These are phyloP conservation scores for Gymnoscopelus braueri DNA, from an alignment of 2,797 vertebrate species.

Conservation along the genomic window DNA sequence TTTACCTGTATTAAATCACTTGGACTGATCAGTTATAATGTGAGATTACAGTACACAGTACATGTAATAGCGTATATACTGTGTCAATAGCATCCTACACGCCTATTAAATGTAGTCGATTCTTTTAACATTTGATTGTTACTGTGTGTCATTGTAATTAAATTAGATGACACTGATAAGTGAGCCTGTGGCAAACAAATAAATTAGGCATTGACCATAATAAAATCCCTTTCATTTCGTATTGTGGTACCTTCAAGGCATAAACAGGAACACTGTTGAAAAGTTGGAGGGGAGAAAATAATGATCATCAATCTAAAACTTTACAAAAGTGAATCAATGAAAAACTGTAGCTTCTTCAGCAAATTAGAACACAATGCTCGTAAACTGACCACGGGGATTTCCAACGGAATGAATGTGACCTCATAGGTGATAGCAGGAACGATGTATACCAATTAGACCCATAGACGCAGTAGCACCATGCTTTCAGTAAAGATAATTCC, in stretches of 20 bases:
- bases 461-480: constrained; percentile 58
- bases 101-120: constrained; percentile 21
- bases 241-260: constrained; percentile 41
- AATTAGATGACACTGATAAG: constrained; percentile 10
- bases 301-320: constrained; percentile 26
- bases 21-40: constrained; percentile 24
- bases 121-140: constrained; percentile 10
- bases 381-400: constrained; percentile 40
- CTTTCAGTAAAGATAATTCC: constrained; percentile 30
- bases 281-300: constrained; percentile 9
- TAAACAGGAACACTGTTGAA: constrained; percentile 29
- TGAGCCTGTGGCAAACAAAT: constrained; percentile 26
- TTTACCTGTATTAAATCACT: constrained; percentile 42
- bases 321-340: constrained; percentile 24
- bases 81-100: constrained; percentile 13
- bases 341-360: neutral
- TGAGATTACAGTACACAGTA: constrained; percentile 43
- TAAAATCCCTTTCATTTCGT: constrained; percentile 75
- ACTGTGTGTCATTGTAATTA: constrained; percentile 13
- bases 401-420: neutral
- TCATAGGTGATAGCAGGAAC: constrained; percentile 19
- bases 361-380: constrained; percentile 22
- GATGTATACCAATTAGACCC: constrained; percentile 22
- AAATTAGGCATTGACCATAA: constrained; percentile 38
- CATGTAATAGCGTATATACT: constrained; percentile 27